Conservation (phyloP, 2,797 vertebrate species). For the Myripristis murdjan region DNA sequence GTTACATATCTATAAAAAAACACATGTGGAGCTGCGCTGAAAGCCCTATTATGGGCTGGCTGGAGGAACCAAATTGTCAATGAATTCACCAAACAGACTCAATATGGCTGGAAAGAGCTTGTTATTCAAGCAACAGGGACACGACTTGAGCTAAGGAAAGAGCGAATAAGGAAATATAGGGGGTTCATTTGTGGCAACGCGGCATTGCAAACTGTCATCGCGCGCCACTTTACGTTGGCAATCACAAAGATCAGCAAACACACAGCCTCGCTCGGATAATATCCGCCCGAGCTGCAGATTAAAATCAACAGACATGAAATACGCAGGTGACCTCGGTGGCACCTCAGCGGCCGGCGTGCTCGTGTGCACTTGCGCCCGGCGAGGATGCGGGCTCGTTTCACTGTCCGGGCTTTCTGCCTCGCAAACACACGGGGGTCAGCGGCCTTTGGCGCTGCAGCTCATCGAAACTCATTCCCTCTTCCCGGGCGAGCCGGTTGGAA, state of each 20-base stretch:
- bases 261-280: background rate
- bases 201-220: background rate
- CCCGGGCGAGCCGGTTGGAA: conserved; percentile 5
- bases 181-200: background rate
- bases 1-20: conserved; percentile 5
- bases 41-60: background rate
- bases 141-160: background rate
- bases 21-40: background rate
- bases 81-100: background rate
- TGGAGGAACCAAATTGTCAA: background rate
- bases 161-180: background rate
- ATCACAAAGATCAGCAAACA: background rate
- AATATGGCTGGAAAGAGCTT: background rate
- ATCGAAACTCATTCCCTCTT: conserved; percentile 2
- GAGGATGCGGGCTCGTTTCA: background rate
- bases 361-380: background rate
- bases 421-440: conserved; percentile 7
- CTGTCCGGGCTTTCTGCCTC: background rate
- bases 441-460: conserved; percentile 5
- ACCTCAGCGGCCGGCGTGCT: background rate
- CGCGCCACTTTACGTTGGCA: too few species aligned
- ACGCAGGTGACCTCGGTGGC: background rate
- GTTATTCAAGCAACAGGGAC: background rate
- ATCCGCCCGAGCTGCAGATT: background rate
- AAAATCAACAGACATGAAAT: conserved; percentile 23